phyloP scores from a whole-genome alignment of 2,797 vertebrate genomes.

The Liasis olivaceus region DNA sequence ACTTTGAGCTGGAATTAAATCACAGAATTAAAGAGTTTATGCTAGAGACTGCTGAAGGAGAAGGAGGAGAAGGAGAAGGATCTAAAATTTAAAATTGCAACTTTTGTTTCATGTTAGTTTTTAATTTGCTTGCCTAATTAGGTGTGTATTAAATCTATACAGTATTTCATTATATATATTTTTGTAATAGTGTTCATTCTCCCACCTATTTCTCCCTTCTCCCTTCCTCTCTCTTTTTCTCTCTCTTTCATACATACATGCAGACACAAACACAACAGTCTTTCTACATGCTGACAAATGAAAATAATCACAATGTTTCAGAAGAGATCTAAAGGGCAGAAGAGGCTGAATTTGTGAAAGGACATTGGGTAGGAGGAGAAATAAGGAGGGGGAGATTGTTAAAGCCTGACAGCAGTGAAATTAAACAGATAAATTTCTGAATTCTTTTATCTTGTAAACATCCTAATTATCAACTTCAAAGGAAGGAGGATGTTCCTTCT shows the following conservation, averaged over 20 bases:
- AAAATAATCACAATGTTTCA: slow-evolving; percentile 40
- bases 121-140: slow-evolving; percentile 9
- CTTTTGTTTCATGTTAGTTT: not conserved
- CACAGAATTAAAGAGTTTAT: not conserved
- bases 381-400: slow-evolving; percentile 55
- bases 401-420: slow-evolving; percentile 74
- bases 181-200: slow-evolving; percentile 29
- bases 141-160: slow-evolving; percentile 55
- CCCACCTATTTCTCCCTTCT: not conserved
- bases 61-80: no score
- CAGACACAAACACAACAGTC: not conserved
- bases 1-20: not conserved
- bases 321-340: slow-evolving; percentile 54
- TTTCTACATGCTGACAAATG: not conserved
- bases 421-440: slow-evolving; percentile 76
- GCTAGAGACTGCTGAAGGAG: not conserved
- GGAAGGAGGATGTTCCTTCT: slow-evolving; percentile 65
- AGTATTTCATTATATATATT: slow-evolving; percentile 41
- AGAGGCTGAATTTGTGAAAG: slow-evolving; percentile 60
- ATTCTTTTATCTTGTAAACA: slow-evolving; percentile 82
- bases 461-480: slow-evolving; percentile 83
- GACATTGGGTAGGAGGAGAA: slow-evolving; percentile 25
- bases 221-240: not conserved
- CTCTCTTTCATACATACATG: not conserved
- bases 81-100: not conserved